Evolutionary conservation across 2,113 vertebrate genomes (phyloP).

Genomic region (Phaetusa simplex): DNA sequence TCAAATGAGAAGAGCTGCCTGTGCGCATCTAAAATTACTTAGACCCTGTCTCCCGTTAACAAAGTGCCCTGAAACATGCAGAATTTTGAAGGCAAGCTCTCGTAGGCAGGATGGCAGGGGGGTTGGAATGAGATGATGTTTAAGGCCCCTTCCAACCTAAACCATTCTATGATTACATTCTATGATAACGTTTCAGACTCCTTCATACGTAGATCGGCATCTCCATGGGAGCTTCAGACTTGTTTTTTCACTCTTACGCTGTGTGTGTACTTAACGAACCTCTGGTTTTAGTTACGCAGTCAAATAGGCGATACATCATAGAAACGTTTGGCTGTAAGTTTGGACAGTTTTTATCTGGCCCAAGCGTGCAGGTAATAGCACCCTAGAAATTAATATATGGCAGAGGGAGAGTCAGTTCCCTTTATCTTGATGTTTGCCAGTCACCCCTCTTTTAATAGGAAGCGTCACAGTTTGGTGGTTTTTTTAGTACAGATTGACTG

Average conservation of each 20-base stretch:
- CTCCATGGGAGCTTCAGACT: rapidly evolving
- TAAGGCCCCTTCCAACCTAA: neutral
- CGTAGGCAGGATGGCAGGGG: neutral
- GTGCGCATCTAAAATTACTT: rapidly evolving
- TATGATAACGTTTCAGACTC: rapidly evolving
- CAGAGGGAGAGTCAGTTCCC: neutral
- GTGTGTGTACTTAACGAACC: rapidly evolving
- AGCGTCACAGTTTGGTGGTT: rapidly evolving
- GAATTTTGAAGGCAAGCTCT: rapidly evolving
- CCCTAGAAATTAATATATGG: neutral
- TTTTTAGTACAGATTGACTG: neutral
- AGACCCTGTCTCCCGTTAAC: rapidly evolving
- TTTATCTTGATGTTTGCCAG: neutral
- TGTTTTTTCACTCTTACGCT: rapidly evolving
- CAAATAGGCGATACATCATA: rapidly evolving
- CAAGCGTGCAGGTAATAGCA: rapidly evolving
- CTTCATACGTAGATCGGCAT: rapidly evolving
- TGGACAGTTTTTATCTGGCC: neutral
- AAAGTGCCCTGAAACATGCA: rapidly evolving
- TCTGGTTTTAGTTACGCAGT: rapidly evolving
- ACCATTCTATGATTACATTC: neutral
- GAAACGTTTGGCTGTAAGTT: rapidly evolving
- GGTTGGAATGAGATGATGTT: neutral
- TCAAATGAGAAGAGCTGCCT: neutral
- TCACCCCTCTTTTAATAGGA: neutral